Evolutionary conservation across 2,888 invertebrate species (phyloP).

Genomic region (Lucinisca nassula): DNA sequence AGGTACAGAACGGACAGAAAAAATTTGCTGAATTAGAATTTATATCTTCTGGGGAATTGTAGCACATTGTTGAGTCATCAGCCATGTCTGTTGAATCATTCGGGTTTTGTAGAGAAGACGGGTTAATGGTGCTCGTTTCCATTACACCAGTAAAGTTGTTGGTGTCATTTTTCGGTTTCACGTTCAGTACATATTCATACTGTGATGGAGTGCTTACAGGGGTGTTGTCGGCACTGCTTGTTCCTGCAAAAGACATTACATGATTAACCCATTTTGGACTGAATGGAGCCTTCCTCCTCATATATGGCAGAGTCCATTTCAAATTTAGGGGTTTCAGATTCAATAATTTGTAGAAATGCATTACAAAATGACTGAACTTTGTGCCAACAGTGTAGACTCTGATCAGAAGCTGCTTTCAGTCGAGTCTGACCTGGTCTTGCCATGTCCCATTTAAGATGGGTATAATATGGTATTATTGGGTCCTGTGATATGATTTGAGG

Average conservation of each 20-base stretch:
- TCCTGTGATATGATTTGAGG: too few species aligned
- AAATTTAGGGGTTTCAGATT: too few species aligned
- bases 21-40: not conserved
- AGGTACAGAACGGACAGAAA: conserved; percentile 54
- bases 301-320: too few species aligned
- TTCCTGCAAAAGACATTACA: not conserved
- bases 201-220: not conserved
- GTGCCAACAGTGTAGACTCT: too few species aligned
- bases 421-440: too few species aligned
- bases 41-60: not conserved
- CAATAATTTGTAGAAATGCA: too few species aligned
- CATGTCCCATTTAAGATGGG: too few species aligned
- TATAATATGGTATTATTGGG: too few species aligned
- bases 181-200: not conserved
- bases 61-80: not conserved
- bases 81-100: not conserved
- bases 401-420: too few species aligned
- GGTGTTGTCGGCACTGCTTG: not conserved
- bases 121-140: not conserved
- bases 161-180: not conserved
- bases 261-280: too few species aligned
- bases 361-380: too few species aligned
- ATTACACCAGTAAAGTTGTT: not conserved
- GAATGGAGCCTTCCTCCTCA: too few species aligned
- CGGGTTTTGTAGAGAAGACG: not conserved